Percentiles rank a stretch among this genome's conserved stretches.
Conservation (phyloP, 2,888 invertebrate genomes). For the Nesidiocoris tenuis region DNA sequence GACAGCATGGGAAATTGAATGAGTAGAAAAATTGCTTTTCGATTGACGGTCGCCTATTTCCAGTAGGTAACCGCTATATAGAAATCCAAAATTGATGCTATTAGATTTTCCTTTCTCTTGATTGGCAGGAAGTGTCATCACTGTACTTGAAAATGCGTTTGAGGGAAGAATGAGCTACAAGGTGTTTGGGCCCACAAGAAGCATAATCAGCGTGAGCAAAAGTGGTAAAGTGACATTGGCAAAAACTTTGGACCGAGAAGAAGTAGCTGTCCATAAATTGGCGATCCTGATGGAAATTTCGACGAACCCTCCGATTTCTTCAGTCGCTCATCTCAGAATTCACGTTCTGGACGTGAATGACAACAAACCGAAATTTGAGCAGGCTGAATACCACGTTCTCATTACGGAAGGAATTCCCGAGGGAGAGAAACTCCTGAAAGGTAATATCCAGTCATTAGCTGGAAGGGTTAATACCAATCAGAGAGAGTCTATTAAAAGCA, state of each 20-base stretch:
- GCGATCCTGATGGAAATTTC: constrained; percentile 18
- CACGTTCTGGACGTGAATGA: constrained; percentile 89
- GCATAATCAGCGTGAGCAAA: constrained; percentile 13
- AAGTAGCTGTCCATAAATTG: constrained; percentile 12
- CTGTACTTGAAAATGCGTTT: constrained; percentile 1
- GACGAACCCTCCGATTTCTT: constrained; percentile 31
- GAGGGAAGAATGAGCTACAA: constrained; percentile 12
- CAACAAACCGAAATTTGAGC: constrained; percentile 83
- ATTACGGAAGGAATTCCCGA: constrained; percentile 82
- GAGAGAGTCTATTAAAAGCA: too few relatives aligned
- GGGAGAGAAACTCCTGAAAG: constrained; percentile 72
- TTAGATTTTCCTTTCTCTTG: too few relatives aligned
- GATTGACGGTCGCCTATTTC: too few relatives aligned
- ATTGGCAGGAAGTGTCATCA: constrained; percentile 23
- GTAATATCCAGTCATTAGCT: too few relatives aligned
- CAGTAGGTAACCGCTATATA: too few relatives aligned
- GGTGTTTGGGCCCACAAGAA: constrained; percentile 9
- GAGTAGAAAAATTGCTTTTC: too few relatives aligned
- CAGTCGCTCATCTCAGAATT: constrained; percentile 63
- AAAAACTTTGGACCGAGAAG: constrained; percentile 22
- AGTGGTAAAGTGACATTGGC: constrained; percentile 18
- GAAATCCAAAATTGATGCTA: too few relatives aligned
- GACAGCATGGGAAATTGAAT: too few relatives aligned
- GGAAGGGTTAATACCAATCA: too few relatives aligned
- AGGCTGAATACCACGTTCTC: constrained; percentile 72